Percentiles rank a stretch among this genome's conserved stretches.
phyloP scores from a whole-genome alignment of 2,113 vertebrate genomes.

The Pachycephala philippinensis region DNA sequence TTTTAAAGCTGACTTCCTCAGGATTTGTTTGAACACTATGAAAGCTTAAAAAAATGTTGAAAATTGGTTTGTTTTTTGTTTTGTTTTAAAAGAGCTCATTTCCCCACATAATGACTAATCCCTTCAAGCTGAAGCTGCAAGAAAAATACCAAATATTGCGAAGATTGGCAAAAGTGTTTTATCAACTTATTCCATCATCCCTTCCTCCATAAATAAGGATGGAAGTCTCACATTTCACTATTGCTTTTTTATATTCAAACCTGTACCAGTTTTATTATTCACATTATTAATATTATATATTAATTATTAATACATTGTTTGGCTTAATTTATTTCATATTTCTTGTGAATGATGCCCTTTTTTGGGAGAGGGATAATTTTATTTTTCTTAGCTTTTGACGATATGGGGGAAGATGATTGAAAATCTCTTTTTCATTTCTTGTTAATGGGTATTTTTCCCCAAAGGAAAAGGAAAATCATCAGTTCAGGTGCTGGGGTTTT shows the following conservation, averaged over 20 bases:
- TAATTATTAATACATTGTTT: not conserved
- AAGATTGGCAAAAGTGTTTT: not conserved
- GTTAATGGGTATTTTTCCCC: not conserved
- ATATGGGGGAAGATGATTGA: not conserved
- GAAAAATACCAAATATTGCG: not conserved
- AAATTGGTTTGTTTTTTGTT: not conserved
- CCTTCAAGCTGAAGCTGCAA: not conserved
- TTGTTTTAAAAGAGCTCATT: not conserved
- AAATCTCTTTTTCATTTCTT: not conserved
- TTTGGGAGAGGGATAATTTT: not conserved
- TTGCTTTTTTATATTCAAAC: not conserved
- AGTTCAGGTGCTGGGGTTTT: not conserved
- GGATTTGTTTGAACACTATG: not conserved
- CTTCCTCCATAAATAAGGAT: not conserved
- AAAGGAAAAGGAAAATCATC: not conserved
- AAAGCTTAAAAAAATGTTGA: not conserved
- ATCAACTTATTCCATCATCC: not conserved
- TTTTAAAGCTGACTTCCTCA: not conserved
- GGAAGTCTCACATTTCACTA: not conserved
- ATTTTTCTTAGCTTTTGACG: not conserved
- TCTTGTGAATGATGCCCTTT: not conserved
- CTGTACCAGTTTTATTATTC: not conserved
- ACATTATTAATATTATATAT: not conserved
- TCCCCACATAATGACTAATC: not conserved
- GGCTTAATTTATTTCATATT: not conserved